Percentiles rank a stretch among this genome's conserved stretches.
phyloP scores from a whole-genome alignment of 2,888 invertebrate genomes.

The Nasonovia ribisnigri region DNA sequence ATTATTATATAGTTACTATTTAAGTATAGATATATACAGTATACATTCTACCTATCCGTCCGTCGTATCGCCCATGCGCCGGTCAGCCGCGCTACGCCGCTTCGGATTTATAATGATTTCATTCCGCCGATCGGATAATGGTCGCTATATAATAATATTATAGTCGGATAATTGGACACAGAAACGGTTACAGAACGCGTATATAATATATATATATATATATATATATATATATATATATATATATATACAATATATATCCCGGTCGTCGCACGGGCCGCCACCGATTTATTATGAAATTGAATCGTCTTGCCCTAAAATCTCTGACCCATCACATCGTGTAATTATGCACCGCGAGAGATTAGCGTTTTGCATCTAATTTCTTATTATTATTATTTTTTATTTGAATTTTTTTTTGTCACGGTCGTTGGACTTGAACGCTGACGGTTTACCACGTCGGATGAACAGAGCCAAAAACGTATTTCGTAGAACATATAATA shows the following conservation, averaged over 20 bases:
- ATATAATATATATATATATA: neutral
- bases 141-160: slow-evolving; percentile 3
- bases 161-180: slow-evolving; percentile 34
- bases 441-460: slow-evolving; percentile 37
- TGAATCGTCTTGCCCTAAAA: slow-evolving; percentile 51
- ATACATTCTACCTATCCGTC: neutral
- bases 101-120: slow-evolving; percentile 30
- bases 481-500: slow-evolving; percentile 2
- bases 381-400: slow-evolving; percentile 28
- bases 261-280: slow-evolving; percentile 41
- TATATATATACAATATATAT: neutral
- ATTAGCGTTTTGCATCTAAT: slow-evolving; percentile 39
- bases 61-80: neutral
- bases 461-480: slow-evolving; percentile 27
- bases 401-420: slow-evolving; percentile 26
- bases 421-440: slow-evolving; percentile 38
- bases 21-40: neutral
- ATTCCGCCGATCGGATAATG: slow-evolving; percentile 35
- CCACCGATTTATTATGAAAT: slow-evolving; percentile 47
- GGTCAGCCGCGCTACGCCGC: slow-evolving; percentile 16
- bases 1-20: neutral
- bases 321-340: slow-evolving; percentile 55
- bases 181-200: slow-evolving; percentile 23
- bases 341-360: neutral
- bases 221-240: neutral